Conservation (phyloP, 2,888 invertebrate genomes). For the Synergus japonicus region DNA sequence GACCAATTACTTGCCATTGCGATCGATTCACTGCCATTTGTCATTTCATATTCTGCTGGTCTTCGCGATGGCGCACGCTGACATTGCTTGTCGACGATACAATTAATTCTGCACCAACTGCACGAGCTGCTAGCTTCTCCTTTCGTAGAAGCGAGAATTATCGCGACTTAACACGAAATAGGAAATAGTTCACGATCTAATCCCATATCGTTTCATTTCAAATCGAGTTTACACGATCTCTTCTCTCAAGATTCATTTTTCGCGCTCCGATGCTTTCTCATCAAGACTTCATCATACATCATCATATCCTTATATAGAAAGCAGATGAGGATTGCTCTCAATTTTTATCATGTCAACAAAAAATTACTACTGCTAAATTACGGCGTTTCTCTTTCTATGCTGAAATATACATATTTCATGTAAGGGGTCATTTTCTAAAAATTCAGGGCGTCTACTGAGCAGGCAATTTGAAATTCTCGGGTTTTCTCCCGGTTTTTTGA, state of each 20-base stretch:
- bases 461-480: too few relatives aligned
- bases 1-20: constrained; percentile 50
- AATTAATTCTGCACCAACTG: constrained; percentile 22
- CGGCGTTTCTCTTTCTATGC: neutral
- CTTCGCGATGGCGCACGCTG: constrained; percentile 28
- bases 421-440: neutral
- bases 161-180: neutral
- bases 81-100: constrained; percentile 28
- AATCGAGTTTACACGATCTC: constrained; percentile 6
- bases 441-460: too few relatives aligned
- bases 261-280: neutral
- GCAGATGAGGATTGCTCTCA: neutral
- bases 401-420: neutral
- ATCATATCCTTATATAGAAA: neutral
- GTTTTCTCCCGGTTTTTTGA: too few relatives aligned
- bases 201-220: neutral
- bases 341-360: neutral
- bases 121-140: constrained; percentile 15
- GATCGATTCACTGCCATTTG: constrained; percentile 47
- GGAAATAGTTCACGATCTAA: neutral
- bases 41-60: constrained; percentile 36
- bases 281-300: neutral
- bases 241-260: neutral
- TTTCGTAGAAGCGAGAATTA: constrained; percentile 2
- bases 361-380: neutral